Base-by-base conservation (phyloP, 2,113 vertebrate genomes). In the Silurus meridionalis region DNA sequence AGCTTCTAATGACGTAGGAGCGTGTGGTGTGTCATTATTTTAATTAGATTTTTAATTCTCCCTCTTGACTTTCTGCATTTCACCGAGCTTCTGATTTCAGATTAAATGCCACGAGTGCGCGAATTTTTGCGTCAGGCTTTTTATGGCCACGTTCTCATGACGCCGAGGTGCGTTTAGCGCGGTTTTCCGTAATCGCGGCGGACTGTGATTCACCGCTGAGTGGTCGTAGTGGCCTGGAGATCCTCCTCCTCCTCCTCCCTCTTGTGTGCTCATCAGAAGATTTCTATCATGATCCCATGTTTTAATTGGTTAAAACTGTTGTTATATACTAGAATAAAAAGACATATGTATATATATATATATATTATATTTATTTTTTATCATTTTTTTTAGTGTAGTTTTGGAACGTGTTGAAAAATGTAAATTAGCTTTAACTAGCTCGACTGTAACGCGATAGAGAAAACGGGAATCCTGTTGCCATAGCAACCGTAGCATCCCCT, bases 401-500 rank as follows among this genome's bases (percentile, higher is more conserved):
- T 60, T 60, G 14, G 6, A 58, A 37, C 1, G 8, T 78, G 25
- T 46, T 60, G 25, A 15, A 80, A 79, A 37, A 80, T 37, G 11
- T 55, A n/a, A 77, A 55, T 83, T 64, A 57, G 66, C 72, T 82
- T 63, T 81, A 86, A 58, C 80, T 66, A 84, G 48, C 58, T 46
- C 25, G 6, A 64, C 6, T 57, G n/a, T 37, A 86, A 88, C 81
- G 28, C 63, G 82, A 63, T 69, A 57, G 77, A 69, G 86, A 61
- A 82, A 77, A 84, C 74, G 88, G 82, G 77, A 64, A 74, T 71
- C 64, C 77, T 67, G 88, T 91, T 91, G 77, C 66, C 87, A 82
- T 86, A 60, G 88, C 79, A 88, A 90, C 90, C 78, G 48, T 8
- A 61, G 48, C 83, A 37, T 89, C 63, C 82, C 87, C 67, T 10